phyloP scores from a whole-genome alignment of 2,797 vertebrate species.

The Trachurus trachurus region DNA sequence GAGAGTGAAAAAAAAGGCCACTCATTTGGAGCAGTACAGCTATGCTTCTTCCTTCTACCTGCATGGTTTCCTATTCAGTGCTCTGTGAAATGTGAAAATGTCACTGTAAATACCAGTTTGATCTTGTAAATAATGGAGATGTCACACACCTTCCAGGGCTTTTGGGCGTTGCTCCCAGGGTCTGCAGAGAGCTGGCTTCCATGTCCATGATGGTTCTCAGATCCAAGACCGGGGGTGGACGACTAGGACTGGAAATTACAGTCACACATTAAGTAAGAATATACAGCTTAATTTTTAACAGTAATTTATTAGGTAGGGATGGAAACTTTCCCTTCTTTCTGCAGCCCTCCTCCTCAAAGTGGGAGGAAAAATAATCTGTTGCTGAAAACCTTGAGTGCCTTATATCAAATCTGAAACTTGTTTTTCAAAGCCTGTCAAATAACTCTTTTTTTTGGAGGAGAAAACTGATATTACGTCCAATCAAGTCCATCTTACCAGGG shows the following conservation, averaged over 20 bases:
- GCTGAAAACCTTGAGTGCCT: not conserved
- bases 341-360: slow-evolving; percentile 7
- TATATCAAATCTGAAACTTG: slow-evolving; percentile 23
- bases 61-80: not conserved
- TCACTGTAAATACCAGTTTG: not conserved
- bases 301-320: not conserved
- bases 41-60: not conserved
- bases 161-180: slow-evolving; percentile 90
- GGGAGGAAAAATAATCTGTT: slow-evolving; percentile 9
- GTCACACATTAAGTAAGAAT: slow-evolving; percentile 18
- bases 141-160: slow-evolving; percentile 78
- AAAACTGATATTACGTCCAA: not conserved
- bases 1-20: slow-evolving; percentile 10
- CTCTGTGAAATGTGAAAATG: no score
- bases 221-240: slow-evolving; percentile 90
- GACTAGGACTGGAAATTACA: slow-evolving; percentile 77
- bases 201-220: slow-evolving; percentile 98
- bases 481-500: slow-evolving; percentile 55
- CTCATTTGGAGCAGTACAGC: not conserved
- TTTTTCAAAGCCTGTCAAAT: slow-evolving; percentile 8
- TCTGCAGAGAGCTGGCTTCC: slow-evolving; percentile 91
- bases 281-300: slow-evolving; percentile 18
- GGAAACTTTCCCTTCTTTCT: slow-evolving; percentile 4
- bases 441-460: not conserved
- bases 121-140: not conserved